Evolutionary conservation across 2,888 invertebrate genomes (phyloP).

Genomic region (Chrysopilus asiliformis): DNA sequence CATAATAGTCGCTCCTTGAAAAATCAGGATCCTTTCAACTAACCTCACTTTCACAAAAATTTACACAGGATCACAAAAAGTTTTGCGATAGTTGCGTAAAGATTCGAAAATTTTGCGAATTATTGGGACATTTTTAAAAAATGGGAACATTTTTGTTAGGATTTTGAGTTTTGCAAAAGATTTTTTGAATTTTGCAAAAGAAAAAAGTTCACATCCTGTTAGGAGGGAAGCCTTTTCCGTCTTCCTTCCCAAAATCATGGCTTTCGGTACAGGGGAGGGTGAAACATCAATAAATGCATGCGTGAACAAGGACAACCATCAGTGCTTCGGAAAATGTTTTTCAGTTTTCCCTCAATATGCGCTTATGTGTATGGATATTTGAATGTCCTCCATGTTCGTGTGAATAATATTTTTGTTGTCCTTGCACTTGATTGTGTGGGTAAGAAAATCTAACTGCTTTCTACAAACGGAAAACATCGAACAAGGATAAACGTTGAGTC

Average conservation of each 20-base stretch:
- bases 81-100: no score
- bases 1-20: no score
- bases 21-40: no score
- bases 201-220: no score
- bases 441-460: no score
- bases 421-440: no score
- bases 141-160: background rate
- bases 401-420: background rate
- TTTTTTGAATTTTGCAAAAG: background rate
- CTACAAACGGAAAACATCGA: slow-evolving; percentile 11
- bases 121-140: background rate
- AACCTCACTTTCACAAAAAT: no score
- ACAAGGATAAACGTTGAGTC: no score
- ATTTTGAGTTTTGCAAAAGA: background rate
- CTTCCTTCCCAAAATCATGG: no score
- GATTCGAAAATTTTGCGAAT: background rate
- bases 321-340: no score
- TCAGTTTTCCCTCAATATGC: background rate
- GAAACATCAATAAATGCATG: slow-evolving; percentile 11
- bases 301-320: slow-evolving; percentile 4
- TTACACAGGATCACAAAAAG: no score
- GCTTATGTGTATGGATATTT: background rate
- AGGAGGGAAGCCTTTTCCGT: no score
- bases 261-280: background rate
- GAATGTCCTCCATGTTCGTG: background rate